Percentiles rank a stretch among this genome's conserved stretches.
Evolutionary conservation across 2,113 vertebrate species (phyloP).

Genomic region (Scytalopus superciliaris): DNA sequence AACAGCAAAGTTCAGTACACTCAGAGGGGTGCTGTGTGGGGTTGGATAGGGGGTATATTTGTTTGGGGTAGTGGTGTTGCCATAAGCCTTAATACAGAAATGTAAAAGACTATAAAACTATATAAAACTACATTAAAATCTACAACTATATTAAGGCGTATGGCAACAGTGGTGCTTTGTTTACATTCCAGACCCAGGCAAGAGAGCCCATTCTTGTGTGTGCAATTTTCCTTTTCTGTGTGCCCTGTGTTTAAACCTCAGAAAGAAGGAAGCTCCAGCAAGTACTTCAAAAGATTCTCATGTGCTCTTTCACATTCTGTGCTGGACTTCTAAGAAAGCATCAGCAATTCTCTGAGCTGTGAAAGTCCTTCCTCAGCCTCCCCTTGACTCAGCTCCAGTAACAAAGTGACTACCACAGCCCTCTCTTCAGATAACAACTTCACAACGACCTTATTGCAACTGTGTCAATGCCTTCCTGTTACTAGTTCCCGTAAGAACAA

Average conservation of each 20-base stretch:
- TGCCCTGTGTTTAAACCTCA: conserved; percentile 26
- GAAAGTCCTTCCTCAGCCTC: not conserved
- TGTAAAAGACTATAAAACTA: too few species aligned
- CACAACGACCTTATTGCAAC: not conserved
- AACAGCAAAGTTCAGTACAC: not conserved
- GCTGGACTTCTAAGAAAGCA: not conserved
- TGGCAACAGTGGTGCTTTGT: not conserved
- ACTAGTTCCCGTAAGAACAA: not conserved
- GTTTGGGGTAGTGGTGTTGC: not conserved
- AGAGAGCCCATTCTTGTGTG: not conserved
- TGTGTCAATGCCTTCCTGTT: not conserved
- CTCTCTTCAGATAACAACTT: not conserved
- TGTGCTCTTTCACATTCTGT: not conserved
- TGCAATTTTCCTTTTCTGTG: too few species aligned
- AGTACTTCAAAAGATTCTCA: not conserved
- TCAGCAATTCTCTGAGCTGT: not conserved
- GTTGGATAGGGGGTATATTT: not conserved
- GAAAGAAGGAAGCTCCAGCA: not conserved
- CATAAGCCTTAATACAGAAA: too few species aligned
- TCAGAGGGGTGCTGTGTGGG: not conserved
- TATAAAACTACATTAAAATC: too few species aligned
- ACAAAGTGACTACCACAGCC: not conserved
- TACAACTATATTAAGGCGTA: too few species aligned
- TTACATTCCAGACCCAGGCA: not conserved
- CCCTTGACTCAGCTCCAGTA: not conserved